These are phyloP conservation scores for Manacus vitellinus DNA, from an alignment of 2,113 vertebrate species.

Conservation along the genomic window DNA sequence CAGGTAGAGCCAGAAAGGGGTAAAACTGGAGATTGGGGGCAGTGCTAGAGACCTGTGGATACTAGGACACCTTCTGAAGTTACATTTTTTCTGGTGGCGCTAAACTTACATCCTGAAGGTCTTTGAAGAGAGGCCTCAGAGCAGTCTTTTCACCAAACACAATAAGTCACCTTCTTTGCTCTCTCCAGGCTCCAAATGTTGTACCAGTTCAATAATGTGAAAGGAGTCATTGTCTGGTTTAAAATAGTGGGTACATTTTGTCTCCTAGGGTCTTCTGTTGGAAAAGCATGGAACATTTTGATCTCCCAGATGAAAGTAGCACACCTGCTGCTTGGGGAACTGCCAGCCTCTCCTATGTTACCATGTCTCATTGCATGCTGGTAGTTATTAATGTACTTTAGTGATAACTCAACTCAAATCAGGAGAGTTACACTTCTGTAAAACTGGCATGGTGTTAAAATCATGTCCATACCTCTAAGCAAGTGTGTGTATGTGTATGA, in stretches of 20 bases:
- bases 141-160: neutral
- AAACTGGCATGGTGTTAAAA: neutral
- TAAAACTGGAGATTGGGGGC: neutral
- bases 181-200: neutral
- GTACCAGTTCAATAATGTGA: neutral
- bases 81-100: neutral
- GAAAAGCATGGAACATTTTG: neutral
- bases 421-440: neutral
- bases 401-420: neutral
- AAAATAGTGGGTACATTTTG: neutral
- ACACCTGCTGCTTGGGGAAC: neutral
- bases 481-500: rapidly evolving
- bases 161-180: neutral
- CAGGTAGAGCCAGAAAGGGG: neutral
- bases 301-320: neutral
- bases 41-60: neutral
- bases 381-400: neutral
- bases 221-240: neutral
- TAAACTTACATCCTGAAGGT: neutral
- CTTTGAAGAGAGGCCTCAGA: neutral
- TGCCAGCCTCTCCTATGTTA: neutral
- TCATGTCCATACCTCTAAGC: neutral
- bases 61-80: neutral
- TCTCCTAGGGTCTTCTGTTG: neutral
- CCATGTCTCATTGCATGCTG: neutral